Conservation (phyloP, 1,140 invertebrate species). For the Magallana angulata region DNA sequence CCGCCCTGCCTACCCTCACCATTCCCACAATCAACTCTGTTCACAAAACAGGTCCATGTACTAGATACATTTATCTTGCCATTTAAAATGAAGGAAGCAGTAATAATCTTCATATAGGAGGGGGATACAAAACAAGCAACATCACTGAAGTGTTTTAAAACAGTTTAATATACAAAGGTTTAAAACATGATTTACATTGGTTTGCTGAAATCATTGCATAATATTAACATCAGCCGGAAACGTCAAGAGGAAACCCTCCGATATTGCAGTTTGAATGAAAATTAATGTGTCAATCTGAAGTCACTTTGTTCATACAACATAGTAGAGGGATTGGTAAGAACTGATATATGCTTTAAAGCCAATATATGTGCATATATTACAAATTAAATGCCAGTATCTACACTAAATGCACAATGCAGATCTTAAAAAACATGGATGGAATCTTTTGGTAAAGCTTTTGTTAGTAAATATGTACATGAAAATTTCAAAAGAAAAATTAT, state of each 20-base stretch:
- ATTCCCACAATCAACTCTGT: too few species aligned
- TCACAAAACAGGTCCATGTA: too few species aligned
- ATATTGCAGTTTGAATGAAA: not conserved
- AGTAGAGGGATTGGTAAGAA: not conserved
- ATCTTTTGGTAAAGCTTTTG: constrained; percentile 8
- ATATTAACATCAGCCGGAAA: not conserved
- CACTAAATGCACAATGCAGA: not conserved
- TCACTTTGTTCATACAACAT: not conserved
- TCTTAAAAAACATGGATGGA: not conserved
- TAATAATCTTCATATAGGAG: too few species aligned
- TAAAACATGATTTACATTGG: constrained; percentile 9
- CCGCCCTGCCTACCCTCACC: too few species aligned
- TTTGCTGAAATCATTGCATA: not conserved
- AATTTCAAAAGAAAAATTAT: too few species aligned
- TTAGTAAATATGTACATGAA: not conserved
- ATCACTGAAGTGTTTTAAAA: not conserved
- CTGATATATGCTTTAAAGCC: constrained; percentile 1
- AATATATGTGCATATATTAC: not conserved
- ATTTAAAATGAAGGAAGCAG: too few species aligned
- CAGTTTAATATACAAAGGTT: constrained; percentile 28
- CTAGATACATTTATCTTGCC: too few species aligned
- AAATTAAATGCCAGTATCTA: not conserved
- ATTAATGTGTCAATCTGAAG: not conserved
- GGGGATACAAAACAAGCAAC: too few species aligned
- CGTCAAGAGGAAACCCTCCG: not conserved